These are phyloP conservation scores for Orthosia gracilis DNA, from an alignment of 2,888 invertebrate genomes.

Conservation along the genomic window DNA sequence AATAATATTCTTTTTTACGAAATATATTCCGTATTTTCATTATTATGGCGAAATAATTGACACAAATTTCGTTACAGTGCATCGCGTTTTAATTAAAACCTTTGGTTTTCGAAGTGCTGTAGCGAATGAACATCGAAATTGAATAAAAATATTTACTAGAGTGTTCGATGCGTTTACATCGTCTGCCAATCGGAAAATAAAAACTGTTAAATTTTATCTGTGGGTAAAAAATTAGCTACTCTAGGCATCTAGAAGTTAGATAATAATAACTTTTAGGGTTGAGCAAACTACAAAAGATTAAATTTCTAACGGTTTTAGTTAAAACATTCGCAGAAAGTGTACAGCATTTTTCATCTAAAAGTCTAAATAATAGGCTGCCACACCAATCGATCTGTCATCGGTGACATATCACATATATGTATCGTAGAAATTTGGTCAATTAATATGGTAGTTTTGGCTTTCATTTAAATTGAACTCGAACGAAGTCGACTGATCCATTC, in stretches of 20 bases:
- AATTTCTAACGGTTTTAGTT: too few species aligned
- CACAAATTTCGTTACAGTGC: constrained; percentile 4
- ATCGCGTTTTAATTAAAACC: constrained; percentile 26
- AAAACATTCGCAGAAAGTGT: too few species aligned
- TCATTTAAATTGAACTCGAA: not conserved
- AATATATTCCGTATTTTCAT: constrained; percentile 13
- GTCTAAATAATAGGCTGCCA: not conserved
- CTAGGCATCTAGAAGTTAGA: not conserved
- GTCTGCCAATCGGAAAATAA: not conserved
- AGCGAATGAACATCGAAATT: constrained; percentile 17
- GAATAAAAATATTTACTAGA: constrained; percentile 10
- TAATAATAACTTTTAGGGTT: not conserved
- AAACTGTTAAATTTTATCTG: not conserved
- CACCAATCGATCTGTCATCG: not conserved
- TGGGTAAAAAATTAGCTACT: too few species aligned
- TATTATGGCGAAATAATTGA: constrained; percentile 13
- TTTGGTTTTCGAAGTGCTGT: constrained; percentile 5
- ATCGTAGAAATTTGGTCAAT: too few species aligned
- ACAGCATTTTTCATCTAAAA: too few species aligned
- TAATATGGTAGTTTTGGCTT: too few species aligned
- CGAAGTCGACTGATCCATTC: not conserved
- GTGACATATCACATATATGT: too few species aligned
- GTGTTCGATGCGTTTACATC: not conserved
- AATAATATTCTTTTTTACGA: constrained; percentile 6
- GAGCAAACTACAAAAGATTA: too few species aligned